Evolutionary conservation across 2,888 invertebrate species (phyloP).

Genomic region (Watsonalla cultraria): DNA sequence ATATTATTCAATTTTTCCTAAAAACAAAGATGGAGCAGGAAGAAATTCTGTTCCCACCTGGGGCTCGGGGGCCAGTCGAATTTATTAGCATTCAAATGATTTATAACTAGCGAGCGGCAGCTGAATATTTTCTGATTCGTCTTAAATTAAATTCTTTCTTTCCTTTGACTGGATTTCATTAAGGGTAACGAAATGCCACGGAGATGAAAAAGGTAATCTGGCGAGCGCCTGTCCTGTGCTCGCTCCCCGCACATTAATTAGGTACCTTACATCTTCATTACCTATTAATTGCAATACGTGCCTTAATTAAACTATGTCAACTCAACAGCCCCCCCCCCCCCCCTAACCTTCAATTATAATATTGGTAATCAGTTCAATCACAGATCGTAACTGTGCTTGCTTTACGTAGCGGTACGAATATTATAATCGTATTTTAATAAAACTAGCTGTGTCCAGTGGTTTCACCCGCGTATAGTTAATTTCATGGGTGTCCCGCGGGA

Average conservation of each 20-base stretch:
- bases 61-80: conserved; percentile 67
- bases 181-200: conserved; percentile 68
- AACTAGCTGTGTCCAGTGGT: no score
- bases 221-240: conserved; percentile 6
- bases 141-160: conserved; percentile 78
- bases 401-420: no score
- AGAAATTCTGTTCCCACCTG: conserved; percentile 72
- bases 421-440: no score
- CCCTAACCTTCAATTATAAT: no score
- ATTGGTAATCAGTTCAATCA: no score
- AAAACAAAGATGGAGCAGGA: conserved; percentile 71
- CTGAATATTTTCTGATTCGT: conserved; percentile 77
- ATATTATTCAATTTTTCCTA: conserved; percentile 70
- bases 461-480: no score
- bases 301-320: not conserved
- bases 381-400: no score
- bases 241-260: conserved; percentile 9
- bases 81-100: conserved; percentile 79
- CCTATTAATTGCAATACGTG: not conserved
- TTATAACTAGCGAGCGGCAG: conserved; percentile 76
- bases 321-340: no score
- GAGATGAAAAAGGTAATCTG: conserved; percentile 72
- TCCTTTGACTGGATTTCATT: conserved; percentile 76
- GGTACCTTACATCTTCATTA: not conserved
- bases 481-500: no score